These are phyloP conservation scores for Tychaedon coryphoeus DNA, from an alignment of 2,113 vertebrate species.

Conservation along the genomic window DNA sequence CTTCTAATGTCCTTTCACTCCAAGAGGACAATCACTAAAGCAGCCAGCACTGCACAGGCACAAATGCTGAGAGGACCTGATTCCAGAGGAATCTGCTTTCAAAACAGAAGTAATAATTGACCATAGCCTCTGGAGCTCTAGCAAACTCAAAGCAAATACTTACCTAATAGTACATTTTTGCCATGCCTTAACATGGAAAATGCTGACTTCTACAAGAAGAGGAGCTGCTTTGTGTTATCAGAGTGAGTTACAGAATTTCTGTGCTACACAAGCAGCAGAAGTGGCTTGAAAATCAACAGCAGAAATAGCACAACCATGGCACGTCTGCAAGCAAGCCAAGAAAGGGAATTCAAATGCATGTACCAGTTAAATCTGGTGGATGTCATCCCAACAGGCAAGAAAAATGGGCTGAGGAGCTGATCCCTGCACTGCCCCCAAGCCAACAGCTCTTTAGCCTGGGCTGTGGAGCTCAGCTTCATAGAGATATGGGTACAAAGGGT, in stretches of 20 bases:
- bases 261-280: not conserved
- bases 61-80: not conserved
- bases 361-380: not conserved
- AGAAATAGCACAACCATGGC: not conserved
- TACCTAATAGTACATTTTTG: not conserved
- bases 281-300: not conserved
- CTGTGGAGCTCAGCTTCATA: not conserved
- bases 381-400: not conserved
- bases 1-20: not conserved
- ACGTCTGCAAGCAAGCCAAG: not conserved
- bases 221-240: not conserved
- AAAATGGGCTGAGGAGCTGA: not conserved
- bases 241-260: not conserved
- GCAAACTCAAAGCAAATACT: not conserved
- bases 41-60: not conserved
- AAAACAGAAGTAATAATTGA: not conserved
- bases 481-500: rapidly evolving
- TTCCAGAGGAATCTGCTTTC: not conserved
- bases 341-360: not conserved
- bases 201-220: not conserved
- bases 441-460: not conserved
- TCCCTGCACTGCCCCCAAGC: not conserved
- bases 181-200: not conserved
- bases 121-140: not conserved
- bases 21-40: not conserved